Conservation (phyloP, 2,797 vertebrate genomes). For the Tadarida brasiliensis region DNA sequence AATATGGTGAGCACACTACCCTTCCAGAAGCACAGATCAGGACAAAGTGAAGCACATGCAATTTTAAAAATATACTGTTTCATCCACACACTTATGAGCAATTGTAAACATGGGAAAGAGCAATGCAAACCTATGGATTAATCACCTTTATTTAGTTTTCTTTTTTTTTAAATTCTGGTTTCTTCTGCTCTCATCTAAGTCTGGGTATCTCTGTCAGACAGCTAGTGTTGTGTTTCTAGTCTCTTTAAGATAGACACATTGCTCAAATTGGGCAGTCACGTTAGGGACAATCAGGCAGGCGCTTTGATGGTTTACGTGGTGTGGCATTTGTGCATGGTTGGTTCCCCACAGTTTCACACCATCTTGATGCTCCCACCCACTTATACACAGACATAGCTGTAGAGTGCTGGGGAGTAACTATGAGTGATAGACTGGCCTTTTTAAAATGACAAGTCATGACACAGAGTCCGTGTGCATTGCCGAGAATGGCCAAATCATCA, state of each 20-base stretch:
- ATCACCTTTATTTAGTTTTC: constrained; percentile 5
- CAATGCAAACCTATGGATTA: background rate
- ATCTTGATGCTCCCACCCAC: background rate
- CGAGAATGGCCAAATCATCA: background rate
- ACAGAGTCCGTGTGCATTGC: background rate
- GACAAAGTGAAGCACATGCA: background rate
- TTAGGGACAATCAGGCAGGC: background rate
- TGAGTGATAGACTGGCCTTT: background rate
- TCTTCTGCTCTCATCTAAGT: background rate
- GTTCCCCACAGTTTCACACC: background rate
- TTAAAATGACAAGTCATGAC: background rate
- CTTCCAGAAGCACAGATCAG: background rate
- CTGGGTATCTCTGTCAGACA: background rate
- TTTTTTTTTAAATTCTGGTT: background rate
- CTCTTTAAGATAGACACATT: background rate
- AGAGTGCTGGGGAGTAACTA: background rate
- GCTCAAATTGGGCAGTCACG: background rate
- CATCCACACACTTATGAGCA: background rate
- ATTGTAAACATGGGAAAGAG: background rate
- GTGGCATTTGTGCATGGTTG: background rate
- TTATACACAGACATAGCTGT: background rate
- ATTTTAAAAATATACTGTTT: background rate
- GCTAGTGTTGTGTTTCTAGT: background rate
- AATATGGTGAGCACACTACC: background rate
- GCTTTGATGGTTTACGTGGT: background rate